Conservation (phyloP, 2,797 vertebrate genomes). For the Cuculus canorus region DNA sequence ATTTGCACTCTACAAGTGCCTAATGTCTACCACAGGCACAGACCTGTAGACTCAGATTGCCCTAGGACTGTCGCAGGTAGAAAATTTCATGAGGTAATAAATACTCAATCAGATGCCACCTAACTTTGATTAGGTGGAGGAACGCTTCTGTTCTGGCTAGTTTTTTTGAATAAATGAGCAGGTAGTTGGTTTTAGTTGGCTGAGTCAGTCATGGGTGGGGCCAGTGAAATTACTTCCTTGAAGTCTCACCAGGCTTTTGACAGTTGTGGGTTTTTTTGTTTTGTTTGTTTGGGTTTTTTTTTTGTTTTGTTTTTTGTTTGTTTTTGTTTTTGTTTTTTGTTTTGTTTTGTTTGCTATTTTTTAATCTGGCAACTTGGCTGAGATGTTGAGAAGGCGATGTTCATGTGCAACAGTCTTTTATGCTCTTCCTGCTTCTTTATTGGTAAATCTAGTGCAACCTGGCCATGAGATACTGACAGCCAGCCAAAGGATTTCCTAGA, state of each 20-base stretch:
- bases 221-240: background rate
- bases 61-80: background rate
- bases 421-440: slow-evolving; percentile 6
- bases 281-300: no score
- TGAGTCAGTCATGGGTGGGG: background rate
- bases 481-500: slow-evolving; percentile 1
- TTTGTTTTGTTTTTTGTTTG: no score
- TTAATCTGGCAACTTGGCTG: background rate
- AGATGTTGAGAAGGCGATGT: background rate
- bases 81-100: background rate
- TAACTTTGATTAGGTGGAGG: background rate
- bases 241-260: background rate
- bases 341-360: background rate
- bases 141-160: background rate
- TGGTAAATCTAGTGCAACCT: background rate
- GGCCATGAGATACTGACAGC: background rate
- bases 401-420: background rate
- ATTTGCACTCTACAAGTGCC: background rate
- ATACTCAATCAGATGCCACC: background rate
- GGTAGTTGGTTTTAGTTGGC: background rate
- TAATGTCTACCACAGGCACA: background rate
- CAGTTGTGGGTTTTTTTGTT: background rate
- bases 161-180: background rate
- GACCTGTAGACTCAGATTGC: background rate
- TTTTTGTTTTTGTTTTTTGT: no score